Evolutionary conservation across 1,140 invertebrate species (phyloP).

Genomic region (Trachymyrmex cornetzi): DNA sequence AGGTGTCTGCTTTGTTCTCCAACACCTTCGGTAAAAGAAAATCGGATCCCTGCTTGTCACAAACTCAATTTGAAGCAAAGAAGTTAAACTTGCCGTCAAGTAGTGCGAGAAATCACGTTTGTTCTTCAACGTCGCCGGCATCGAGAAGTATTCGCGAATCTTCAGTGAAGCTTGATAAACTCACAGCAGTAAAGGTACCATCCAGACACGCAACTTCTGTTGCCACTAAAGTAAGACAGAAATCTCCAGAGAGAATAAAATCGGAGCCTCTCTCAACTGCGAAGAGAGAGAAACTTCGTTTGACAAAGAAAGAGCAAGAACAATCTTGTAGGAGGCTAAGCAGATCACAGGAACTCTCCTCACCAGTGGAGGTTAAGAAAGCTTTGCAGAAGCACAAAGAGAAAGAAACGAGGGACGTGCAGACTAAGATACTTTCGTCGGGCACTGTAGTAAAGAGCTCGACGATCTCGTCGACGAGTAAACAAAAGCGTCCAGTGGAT

Average conservation of each 20-base stretch:
- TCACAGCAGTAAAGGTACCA: background rate
- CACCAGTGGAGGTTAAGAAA: conserved; percentile 88
- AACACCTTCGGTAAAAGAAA: conserved; percentile 70
- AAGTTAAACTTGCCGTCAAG: background rate
- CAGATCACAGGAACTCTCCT: conserved; percentile 87
- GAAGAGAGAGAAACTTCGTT: conserved; percentile 65
- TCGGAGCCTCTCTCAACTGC: background rate
- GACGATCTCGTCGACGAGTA: conserved; percentile 76
- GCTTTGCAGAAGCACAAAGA: conserved; percentile 85
- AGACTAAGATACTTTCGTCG: conserved; percentile 66
- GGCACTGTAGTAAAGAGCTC: conserved; percentile 84
- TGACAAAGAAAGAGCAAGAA: conserved; percentile 79
- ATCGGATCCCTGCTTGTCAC: conserved; percentile 73
- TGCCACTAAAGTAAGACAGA: background rate
- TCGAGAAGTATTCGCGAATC: background rate
- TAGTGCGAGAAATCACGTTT: conserved; percentile 12
- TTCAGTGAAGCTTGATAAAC: conserved; percentile 19
- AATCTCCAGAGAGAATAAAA: conserved; percentile 16
- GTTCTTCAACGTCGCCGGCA: background rate
- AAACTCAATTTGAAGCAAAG: conserved; percentile 36
- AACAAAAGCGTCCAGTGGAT: conserved; percentile 79
- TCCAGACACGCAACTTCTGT: background rate
- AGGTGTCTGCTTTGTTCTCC: conserved; percentile 8
- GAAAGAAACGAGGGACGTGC: conserved; percentile 67
- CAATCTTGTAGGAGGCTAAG: conserved; percentile 81